phyloP scores from a whole-genome alignment of 2,888 invertebrate genomes.

The Plebejus anna region DNA sequence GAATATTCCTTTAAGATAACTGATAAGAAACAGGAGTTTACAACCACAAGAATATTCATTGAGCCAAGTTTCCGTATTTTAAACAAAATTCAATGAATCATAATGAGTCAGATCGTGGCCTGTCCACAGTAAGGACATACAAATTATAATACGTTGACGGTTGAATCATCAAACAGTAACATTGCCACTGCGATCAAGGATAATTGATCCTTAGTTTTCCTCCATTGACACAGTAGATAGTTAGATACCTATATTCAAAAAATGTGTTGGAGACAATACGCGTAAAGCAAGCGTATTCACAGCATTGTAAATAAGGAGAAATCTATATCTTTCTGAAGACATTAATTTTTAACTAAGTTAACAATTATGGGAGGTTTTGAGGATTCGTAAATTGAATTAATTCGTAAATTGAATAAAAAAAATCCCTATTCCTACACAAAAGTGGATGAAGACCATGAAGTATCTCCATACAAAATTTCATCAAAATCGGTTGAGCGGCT shows the following conservation, averaged over 20 bases:
- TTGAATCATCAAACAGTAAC: constrained; percentile 24
- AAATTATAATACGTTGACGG: neutral
- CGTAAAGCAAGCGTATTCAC: too few relatives aligned
- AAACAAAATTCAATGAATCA: constrained; percentile 28
- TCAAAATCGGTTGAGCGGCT: too few relatives aligned
- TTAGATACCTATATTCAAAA: too few relatives aligned
- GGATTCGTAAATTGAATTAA: too few relatives aligned
- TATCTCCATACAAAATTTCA: too few relatives aligned
- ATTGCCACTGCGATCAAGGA: constrained; percentile 11
- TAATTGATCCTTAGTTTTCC: constrained; percentile 18
- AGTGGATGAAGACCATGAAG: too few relatives aligned
- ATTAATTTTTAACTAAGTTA: too few relatives aligned
- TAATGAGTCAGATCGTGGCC: constrained; percentile 22
- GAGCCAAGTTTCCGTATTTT: constrained; percentile 12
- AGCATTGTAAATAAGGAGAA: too few relatives aligned
- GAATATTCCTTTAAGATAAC: neutral
- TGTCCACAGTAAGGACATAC: constrained; percentile 19
- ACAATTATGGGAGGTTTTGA: too few relatives aligned
- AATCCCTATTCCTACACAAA: too few relatives aligned
- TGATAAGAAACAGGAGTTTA: neutral
- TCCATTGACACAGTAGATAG: neutral
- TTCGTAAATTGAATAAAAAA: too few relatives aligned
- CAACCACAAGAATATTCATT: neutral
- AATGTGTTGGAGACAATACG: neutral
- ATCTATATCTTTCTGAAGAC: too few relatives aligned